Evolutionary conservation across 2,888 invertebrate species (phyloP).

Genomic region (Margaritifera margaritifera): DNA sequence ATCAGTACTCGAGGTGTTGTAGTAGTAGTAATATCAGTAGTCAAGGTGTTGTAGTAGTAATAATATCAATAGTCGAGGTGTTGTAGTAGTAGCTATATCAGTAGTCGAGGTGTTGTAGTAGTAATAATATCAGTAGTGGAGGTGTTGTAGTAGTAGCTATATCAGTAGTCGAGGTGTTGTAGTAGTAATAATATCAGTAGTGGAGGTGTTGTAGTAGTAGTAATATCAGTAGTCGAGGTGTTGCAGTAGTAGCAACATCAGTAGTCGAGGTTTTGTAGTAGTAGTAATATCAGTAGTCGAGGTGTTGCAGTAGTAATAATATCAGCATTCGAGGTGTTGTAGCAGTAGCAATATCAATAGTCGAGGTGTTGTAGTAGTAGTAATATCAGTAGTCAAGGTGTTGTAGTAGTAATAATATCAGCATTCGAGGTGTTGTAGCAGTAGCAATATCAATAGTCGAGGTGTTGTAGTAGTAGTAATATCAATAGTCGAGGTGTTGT

Average conservation of each 20-base stretch:
- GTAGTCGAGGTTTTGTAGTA: conserved; percentile 3
- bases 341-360: conserved; percentile 18
- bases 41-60: conserved; percentile 19
- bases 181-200: conserved; percentile 19
- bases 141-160: conserved; percentile 8
- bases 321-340: too few species aligned
- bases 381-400: conserved; percentile 2
- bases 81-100: conserved; percentile 3
- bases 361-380: conserved; percentile 7
- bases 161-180: conserved; percentile 17
- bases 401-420: conserved; percentile 5
- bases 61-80: conserved; percentile 15
- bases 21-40: conserved; percentile 9
- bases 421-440: conserved; percentile 1
- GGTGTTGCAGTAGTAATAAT: conserved; percentile 21
- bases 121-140: too few species aligned
- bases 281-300: conserved; percentile 11
- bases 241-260: too few species aligned
- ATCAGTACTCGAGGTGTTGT: too few species aligned
- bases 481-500: conserved; percentile 12
- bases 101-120: conserved; percentile 1
- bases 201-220: conserved; percentile 7
- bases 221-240: conserved; percentile 2
- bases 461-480: conserved; percentile 22
- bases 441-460: conserved; percentile 10